Base-by-base conservation (phyloP, 2,113 vertebrate genomes). In the Mirza zaza region DNA sequence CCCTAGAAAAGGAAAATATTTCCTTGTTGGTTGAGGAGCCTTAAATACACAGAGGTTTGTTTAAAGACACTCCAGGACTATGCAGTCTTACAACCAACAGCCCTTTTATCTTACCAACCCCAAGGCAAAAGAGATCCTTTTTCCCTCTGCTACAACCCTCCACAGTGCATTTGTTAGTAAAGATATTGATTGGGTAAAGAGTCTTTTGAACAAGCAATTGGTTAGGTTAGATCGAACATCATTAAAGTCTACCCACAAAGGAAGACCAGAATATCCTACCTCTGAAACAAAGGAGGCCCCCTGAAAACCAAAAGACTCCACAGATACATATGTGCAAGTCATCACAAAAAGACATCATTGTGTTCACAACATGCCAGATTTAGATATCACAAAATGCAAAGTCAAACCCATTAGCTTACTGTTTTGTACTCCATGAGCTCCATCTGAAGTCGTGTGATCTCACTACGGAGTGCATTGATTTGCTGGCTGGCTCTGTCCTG, bases 371-470 rank as follows among this genome's bases (percentile, higher is more conserved):
- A 75, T 15, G 20, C 5, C 14, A 48, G 29, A 7, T n/a, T 39
- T 36, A 48, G 13, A 29, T 34, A 45, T 39, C 67, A 67, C 55
- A 50, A 79, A 71, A 76, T 13, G 34, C 13, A 32, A 96, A 89
- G 39, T 18, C 94, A 67, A 76, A 15, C 39, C 17, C 42, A 90
- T 14, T 8, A 10, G 84, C 99, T 99, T 97, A 99, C 99, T 87
- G 99, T 99, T 98, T 99, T 99, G 97, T 99, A 99, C 96, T 99
- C 99, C 99, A 99, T 99, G 63, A 99, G 99, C 89, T 99, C 99
- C 99, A 99, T 99, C 98, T 99, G 99, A 15, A 99, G 99, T 1
- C 99, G 99, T 0, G 99, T 98, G 65, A 99, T 99, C 98, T 99
- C 99, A 0, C 99, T 99, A 48, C 99, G 98, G 90, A 99, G 98